Percentiles rank a stretch among this genome's conserved stretches.
phyloP scores from a whole-genome alignment of 2,888 invertebrate genomes.

The Phymatocera aterrima region DNA sequence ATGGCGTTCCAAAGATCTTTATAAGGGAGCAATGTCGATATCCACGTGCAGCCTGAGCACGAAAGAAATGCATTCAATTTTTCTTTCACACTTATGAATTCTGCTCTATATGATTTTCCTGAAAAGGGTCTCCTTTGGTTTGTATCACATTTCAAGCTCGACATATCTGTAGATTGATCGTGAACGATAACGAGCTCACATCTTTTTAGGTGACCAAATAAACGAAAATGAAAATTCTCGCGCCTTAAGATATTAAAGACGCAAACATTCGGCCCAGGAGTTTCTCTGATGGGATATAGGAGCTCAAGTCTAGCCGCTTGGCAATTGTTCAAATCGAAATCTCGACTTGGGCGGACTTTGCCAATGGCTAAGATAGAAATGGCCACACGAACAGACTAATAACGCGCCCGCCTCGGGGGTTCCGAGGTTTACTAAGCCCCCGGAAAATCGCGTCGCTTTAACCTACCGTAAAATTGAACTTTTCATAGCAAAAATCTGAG shows the following conservation, averaged over 20 bases:
- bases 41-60: background rate
- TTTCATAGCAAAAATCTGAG: background rate
- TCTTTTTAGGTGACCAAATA: constrained; percentile 27
- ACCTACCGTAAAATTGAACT: constrained; percentile 3
- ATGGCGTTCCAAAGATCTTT: background rate
- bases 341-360: constrained; percentile 19
- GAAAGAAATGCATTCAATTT: constrained; percentile 21
- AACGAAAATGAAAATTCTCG: constrained; percentile 13
- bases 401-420: constrained; percentile 16
- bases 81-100: background rate
- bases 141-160: background rate
- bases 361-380: constrained; percentile 14
- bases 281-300: background rate
- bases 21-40: constrained; percentile 6
- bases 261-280: constrained; percentile 9
- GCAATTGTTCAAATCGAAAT: constrained; percentile 37
- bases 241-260: background rate
- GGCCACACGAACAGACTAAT: constrained; percentile 17
- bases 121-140: background rate
- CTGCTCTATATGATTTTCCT: background rate
- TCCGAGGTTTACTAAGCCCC: constrained; percentile 14
- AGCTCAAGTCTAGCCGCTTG: constrained; percentile 16
- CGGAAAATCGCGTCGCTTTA: constrained; percentile 30
- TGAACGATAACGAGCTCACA: background rate
- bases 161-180: background rate